These are phyloP conservation scores for Pocillopora meandrina DNA, from an alignment of 92 coral and sea anemone species.

Conservation along the genomic window DNA sequence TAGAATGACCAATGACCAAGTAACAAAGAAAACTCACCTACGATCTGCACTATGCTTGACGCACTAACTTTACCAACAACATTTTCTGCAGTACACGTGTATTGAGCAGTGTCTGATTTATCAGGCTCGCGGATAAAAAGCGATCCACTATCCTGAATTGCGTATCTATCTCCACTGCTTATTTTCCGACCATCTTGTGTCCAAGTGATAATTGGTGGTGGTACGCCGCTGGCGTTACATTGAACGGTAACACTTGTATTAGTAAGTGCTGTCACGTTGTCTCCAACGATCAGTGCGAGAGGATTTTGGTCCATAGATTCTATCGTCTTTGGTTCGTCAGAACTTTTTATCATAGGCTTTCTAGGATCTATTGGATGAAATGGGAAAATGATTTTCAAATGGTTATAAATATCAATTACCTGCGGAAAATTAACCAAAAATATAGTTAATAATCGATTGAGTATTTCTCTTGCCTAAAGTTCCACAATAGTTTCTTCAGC, in stretches of 20 bases:
- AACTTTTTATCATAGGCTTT: slow-evolving; percentile 35
- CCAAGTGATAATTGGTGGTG: slow-evolving; percentile 62
- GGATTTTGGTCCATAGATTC: slow-evolving; percentile 42
- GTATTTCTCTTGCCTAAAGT: no score
- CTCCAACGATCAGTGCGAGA: slow-evolving; percentile 50
- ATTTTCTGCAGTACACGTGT: slow-evolving; percentile 62
- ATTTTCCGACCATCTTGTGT: slow-evolving; percentile 49
- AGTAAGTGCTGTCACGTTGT: slow-evolving; percentile 59
- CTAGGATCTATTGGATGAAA: slow-evolving; percentile 28
- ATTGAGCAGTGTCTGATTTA: slow-evolving; percentile 32
- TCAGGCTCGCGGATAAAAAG: slow-evolving; percentile 27
- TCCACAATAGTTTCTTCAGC: no score
- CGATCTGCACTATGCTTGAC: slow-evolving; percentile 54
- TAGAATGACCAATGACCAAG: background rate
- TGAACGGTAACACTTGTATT: slow-evolving; percentile 47
- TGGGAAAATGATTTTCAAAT: background rate
- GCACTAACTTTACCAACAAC: slow-evolving; percentile 59
- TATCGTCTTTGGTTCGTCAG: slow-evolving; percentile 29
- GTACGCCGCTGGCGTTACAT: slow-evolving; percentile 63
- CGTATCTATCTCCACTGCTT: slow-evolving; percentile 11
- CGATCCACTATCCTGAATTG: slow-evolving; percentile 50
- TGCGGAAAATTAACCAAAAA: no score
- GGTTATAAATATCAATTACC: background rate
- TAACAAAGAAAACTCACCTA: slow-evolving; percentile 54
- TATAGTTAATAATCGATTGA: no score